Conservation (phyloP, 2,888 invertebrate species). For the Noctuana brunneofusca region DNA sequence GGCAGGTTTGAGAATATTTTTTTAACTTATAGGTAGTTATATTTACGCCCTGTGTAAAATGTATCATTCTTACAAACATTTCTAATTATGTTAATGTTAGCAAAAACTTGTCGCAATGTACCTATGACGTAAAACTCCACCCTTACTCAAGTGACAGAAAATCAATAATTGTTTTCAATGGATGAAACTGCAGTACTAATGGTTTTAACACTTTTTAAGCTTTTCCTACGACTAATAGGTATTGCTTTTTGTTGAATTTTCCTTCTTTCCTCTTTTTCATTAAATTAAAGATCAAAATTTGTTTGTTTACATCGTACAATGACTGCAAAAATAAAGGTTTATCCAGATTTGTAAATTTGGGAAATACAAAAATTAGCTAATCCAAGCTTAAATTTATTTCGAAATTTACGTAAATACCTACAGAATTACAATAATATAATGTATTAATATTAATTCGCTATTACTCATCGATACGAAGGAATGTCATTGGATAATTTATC, state of each 20-base stretch:
- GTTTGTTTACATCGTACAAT: conserved; percentile 2
- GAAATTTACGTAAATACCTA: no score
- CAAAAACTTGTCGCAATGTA: conserved; percentile 22
- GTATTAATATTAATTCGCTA: conserved; percentile 1
- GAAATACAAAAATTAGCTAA: no score
- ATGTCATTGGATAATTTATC: conserved; percentile 9
- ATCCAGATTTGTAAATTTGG: no score
- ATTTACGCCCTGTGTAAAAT: background rate
- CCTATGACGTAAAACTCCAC: conserved; percentile 37
- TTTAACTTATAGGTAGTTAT: background rate
- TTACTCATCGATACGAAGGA: conserved; percentile 41
- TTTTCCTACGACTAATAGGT: background rate
- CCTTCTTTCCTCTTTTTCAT: background rate
- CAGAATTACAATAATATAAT: background rate
- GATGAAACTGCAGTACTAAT: conserved; percentile 10
- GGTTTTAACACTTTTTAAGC: background rate
- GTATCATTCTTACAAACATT: no score
- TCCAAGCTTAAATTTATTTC: no score
- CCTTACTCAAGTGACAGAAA: conserved; percentile 42
- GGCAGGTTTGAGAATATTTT: no score
- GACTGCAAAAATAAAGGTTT: no score
- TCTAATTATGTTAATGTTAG: background rate
- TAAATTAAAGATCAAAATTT: background rate
- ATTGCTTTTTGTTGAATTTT: background rate
- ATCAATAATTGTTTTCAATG: conserved; percentile 42